Conservation (phyloP, 2,113 vertebrate genomes). For the Protomyctophum bolini region DNA sequence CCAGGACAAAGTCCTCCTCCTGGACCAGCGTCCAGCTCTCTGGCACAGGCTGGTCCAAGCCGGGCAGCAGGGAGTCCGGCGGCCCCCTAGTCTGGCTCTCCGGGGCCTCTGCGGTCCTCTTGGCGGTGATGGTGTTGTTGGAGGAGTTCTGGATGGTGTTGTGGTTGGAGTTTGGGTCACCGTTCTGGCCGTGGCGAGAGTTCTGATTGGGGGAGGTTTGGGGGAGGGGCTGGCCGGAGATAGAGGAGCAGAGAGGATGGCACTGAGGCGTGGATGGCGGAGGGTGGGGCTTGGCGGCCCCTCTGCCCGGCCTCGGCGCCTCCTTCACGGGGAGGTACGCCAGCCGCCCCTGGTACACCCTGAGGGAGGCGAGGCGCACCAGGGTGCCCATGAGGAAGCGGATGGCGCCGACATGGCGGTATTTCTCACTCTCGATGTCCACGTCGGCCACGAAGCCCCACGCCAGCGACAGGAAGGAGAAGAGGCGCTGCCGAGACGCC, state of each 20-base stretch:
- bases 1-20: slow-evolving; percentile 87
- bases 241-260: slow-evolving; percentile 51
- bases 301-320: slow-evolving; percentile 25
- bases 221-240: slow-evolving; percentile 53
- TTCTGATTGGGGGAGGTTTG: slow-evolving; percentile 27
- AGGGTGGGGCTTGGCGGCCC: neutral
- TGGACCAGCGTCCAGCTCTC: slow-evolving; percentile 85
- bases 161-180: slow-evolving; percentile 51
- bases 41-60: slow-evolving; percentile 85
- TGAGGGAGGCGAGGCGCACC: slow-evolving; percentile 80
- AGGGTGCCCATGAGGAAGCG: slow-evolving; percentile 91
- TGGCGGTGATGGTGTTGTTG: slow-evolving; percentile 32
- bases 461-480: slow-evolving; percentile 88
- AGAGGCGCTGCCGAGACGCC: slow-evolving; percentile 77
- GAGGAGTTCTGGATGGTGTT: slow-evolving; percentile 20
- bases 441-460: slow-evolving; percentile 96
- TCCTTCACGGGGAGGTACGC: slow-evolving; percentile 81
- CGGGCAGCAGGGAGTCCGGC: slow-evolving; percentile 79
- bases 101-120: slow-evolving; percentile 22
- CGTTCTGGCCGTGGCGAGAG: slow-evolving; percentile 22
- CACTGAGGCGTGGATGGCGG: slow-evolving; percentile 42
- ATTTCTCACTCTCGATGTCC: slow-evolving; percentile 93
- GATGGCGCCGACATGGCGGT: slow-evolving; percentile 84
- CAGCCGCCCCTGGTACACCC: slow-evolving; percentile 82
- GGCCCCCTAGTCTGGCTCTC: slow-evolving; percentile 45